Evolutionary conservation across 2,113 vertebrate species (phyloP).

Genomic region (Hemichromis elongatus): DNA sequence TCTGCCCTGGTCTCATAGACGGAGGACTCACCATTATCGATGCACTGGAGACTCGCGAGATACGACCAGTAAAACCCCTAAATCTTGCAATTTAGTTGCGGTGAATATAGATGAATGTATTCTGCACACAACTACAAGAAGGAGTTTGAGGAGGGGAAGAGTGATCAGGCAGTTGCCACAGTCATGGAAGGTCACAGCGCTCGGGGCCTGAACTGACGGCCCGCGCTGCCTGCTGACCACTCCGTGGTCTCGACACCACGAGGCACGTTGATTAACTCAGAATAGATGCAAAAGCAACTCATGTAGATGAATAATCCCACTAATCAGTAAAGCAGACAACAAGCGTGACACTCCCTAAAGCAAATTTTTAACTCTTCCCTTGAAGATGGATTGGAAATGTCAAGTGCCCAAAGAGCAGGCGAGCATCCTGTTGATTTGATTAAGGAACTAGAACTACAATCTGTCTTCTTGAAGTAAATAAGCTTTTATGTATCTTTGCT

Average conservation of each 20-base stretch:
- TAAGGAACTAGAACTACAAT: background rate
- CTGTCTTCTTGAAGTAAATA: background rate
- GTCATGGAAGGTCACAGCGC: background rate
- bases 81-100: conserved; percentile 56
- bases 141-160: background rate
- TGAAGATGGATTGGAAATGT: conserved; percentile 26
- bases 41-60: conserved; percentile 43
- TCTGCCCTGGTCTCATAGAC: conserved; percentile 54
- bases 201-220: background rate
- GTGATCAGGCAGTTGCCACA: background rate
- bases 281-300: conserved; percentile 32
- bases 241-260: background rate
- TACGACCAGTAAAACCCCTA: conserved; percentile 61
- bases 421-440: conserved; percentile 7
- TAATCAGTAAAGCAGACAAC: conserved; percentile 45
- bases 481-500: background rate
- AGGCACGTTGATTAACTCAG: conserved; percentile 33
- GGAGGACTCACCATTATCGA: conserved; percentile 60
- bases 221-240: conserved; percentile 20
- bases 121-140: background rate
- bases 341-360: conserved; percentile 22
- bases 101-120: conserved; percentile 63
- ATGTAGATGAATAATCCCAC: conserved; percentile 36
- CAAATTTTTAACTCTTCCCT: background rate
- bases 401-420: conserved; percentile 15